Conservation (phyloP, 2,113 vertebrate genomes). For the Syrmaticus mikado region DNA sequence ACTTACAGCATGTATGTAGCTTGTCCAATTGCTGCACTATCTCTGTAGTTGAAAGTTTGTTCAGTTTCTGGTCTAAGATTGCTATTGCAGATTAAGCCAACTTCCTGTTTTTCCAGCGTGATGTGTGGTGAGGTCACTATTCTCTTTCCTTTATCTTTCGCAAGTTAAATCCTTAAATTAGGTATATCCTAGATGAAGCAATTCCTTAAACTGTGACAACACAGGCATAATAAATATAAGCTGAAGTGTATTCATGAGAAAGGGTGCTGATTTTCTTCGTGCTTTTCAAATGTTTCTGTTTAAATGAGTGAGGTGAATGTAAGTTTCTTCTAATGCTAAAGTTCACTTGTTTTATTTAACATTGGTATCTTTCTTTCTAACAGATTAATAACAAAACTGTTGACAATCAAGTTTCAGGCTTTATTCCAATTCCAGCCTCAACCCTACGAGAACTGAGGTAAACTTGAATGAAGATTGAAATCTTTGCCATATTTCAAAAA, state of each 20-base stretch:
- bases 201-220: background rate
- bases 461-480: background rate
- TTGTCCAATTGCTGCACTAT: background rate
- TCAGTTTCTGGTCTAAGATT: background rate
- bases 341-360: background rate
- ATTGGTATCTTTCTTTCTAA: background rate
- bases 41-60: too few relatives aligned
- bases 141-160: background rate
- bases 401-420: background rate
- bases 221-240: background rate
- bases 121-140: background rate
- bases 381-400: conserved; percentile 45
- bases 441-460: conserved; percentile 13
- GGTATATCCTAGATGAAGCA: background rate
- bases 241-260: background rate
- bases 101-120: background rate
- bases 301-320: background rate
- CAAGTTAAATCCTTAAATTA: background rate
- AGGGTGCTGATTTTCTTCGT: background rate
- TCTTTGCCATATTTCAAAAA: background rate
- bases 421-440: conserved; percentile 16
- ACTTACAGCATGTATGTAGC: background rate
- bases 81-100: background rate
- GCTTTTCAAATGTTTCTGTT: background rate
- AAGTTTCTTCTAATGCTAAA: background rate